Base-by-base conservation (phyloP, 1,140 invertebrate genomes). In the Stegodyphus dumicola region DNA sequence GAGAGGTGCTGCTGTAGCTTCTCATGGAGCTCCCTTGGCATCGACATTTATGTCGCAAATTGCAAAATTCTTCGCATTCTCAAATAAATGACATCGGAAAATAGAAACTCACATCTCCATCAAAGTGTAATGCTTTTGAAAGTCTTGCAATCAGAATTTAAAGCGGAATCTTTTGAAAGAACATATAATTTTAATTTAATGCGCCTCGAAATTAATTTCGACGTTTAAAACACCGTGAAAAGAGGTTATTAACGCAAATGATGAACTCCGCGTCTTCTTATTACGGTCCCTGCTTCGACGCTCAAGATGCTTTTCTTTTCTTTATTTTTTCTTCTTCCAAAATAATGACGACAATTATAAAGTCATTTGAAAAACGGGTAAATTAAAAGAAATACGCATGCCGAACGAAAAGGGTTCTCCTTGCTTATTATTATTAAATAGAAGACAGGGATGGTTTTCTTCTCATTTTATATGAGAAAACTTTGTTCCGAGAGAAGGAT, bases 311-410 rank as follows among this genome's bases (percentile, higher is more conserved):
- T 75, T 75, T 33, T 33, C 3, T 33, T 33, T 33, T 33, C 3
- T 1, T 33, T 1, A 33, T 33, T 33, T 33, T 60, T 56, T 11
- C 52, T 56, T 75, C 56, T 60, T 6, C 18, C 53, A 60, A 53
- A 75, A 56, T 56, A 75, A 75, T 75, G 73, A 75, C 73, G 73
- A 60, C 73, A 18, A 75, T 75, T 75, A 75, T 75, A 75, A 75
- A 75, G 54, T 60, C 73, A 60, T 60, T 75, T 54, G 56, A 75
- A 75, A 73, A 75, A 75, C 33, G 53, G 33, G 73, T 75, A 75
- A 75, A 75, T 75, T 75, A 56, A 75, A 75, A 54, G 73, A 18
- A 48, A 48, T 60, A 33, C 54, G 73, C 53, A 33, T 33, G 33
- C 33, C 33, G 33, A 33, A 33, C 33, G 33, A 33, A 33, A 33